Percentiles rank a stretch among this genome's conserved stretches.
These are phyloP conservation scores for Podilymbus podiceps DNA, from an alignment of 2,113 vertebrate species.

Conservation along the genomic window DNA sequence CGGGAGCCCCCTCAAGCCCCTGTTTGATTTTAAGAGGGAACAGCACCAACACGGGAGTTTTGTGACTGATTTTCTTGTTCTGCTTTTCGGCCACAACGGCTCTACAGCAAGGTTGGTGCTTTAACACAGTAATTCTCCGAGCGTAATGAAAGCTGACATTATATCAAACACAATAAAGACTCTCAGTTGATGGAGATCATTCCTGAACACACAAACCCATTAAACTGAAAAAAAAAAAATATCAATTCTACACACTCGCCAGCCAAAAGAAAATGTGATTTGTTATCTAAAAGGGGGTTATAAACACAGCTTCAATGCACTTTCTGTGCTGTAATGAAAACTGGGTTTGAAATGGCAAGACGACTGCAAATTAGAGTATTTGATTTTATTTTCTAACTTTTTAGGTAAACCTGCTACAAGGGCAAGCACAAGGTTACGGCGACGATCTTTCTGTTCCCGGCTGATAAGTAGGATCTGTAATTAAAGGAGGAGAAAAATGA, in stretches of 20 bases:
- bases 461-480: slow-evolving; percentile 69
- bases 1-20: background rate
- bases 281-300: slow-evolving; percentile 80
- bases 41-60: accelerated
- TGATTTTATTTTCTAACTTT: slow-evolving; percentile 72
- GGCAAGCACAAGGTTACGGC: slow-evolving; percentile 66
- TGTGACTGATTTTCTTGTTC: slow-evolving; percentile 55
- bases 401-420: slow-evolving; percentile 73
- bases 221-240: slow-evolving; percentile 77
- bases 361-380: slow-evolving; percentile 76
- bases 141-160: slow-evolving; percentile 97
- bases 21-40: background rate
- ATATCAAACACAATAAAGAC: slow-evolving; percentile 99
- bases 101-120: slow-evolving; percentile 68
- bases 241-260: slow-evolving; percentile 78
- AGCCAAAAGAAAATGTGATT: slow-evolving; percentile 81
- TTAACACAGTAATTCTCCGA: slow-evolving; percentile 78
- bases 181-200: slow-evolving; percentile 96
- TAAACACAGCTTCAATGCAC: slow-evolving; percentile 76
- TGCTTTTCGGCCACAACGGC: slow-evolving; percentile 31
- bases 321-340: slow-evolving; percentile 77
- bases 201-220: slow-evolving; percentile 88
- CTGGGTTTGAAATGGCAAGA: slow-evolving; percentile 69
- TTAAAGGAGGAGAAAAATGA: slow-evolving; percentile 66
- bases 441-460: slow-evolving; percentile 26